Percentiles rank a stretch among this genome's conserved stretches.
Evolutionary conservation across 1,140 invertebrate species (phyloP).

Genomic region (Drosophila ficusphila): DNA sequence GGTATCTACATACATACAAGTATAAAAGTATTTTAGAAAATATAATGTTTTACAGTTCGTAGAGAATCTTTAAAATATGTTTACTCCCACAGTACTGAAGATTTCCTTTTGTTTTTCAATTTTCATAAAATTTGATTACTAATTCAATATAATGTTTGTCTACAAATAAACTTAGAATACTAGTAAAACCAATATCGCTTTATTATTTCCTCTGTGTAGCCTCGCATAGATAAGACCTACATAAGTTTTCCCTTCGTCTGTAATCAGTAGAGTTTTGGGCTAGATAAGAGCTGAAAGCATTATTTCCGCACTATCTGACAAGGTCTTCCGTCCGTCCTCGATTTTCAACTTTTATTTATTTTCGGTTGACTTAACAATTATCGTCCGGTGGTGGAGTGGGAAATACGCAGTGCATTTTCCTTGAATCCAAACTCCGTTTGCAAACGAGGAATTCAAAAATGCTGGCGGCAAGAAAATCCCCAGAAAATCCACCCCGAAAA

Average conservation of each 20-base stretch:
- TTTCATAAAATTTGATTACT: not conserved
- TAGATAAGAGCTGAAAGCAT: slow-evolving; percentile 21
- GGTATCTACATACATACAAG: no score
- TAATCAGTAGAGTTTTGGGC: slow-evolving; percentile 29
- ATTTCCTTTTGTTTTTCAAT: no score
- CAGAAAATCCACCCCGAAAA: slow-evolving; percentile 71
- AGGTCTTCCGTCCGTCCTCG: slow-evolving; percentile 31
- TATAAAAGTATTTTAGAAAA: no score
- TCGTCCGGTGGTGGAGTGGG: slow-evolving; percentile 8
- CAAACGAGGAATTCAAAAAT: slow-evolving; percentile 58
- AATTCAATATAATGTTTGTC: no score
- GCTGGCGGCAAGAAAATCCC: slow-evolving; percentile 48
- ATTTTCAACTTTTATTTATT: slow-evolving; percentile 7
- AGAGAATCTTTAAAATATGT: no score
- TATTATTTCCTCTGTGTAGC: not conserved
- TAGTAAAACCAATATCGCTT: not conserved
- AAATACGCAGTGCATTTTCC: slow-evolving; percentile 64
- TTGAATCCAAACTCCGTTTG: slow-evolving; percentile 18
- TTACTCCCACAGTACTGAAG: no score
- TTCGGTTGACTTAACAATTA: slow-evolving; percentile 27
- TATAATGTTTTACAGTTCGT: no score
- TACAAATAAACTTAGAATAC: not conserved
- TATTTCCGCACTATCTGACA: slow-evolving; percentile 29
- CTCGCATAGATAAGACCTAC: not conserved
- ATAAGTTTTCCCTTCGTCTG: slow-evolving; percentile 13